Percentiles rank a stretch among this genome's conserved stretches.
Conservation (phyloP, 2,797 vertebrate genomes). For the Macropodus opercularis region DNA sequence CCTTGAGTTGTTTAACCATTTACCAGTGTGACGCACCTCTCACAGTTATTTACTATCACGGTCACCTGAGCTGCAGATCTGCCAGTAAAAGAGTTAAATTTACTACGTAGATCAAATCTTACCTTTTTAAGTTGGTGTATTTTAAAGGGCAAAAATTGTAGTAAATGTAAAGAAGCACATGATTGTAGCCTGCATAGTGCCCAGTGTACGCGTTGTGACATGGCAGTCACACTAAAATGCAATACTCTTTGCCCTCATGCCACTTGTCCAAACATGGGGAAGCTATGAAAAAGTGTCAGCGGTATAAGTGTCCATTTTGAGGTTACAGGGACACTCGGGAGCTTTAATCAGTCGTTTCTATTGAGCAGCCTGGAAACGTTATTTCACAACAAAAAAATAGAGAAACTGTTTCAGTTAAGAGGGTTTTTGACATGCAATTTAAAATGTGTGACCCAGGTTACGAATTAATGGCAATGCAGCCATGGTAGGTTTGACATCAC, state of each 20-base stretch:
- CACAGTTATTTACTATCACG: neutral
- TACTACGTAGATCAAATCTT: neutral
- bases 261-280: neutral
- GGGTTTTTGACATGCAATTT: neutral
- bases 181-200: slow-evolving; percentile 26
- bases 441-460: slow-evolving; percentile 21
- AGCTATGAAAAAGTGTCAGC: neutral
- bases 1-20: slow-evolving; percentile 45
- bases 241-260: neutral
- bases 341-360: slow-evolving; percentile 29
- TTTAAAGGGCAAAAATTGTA: slow-evolving; percentile 13
- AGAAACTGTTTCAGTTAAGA: slow-evolving; percentile 27
- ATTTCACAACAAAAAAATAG: slow-evolving; percentile 10
- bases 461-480: neutral
- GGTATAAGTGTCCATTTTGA: neutral
- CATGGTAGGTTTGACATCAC: slow-evolving; percentile 10
- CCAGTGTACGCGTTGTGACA: slow-evolving; percentile 12
- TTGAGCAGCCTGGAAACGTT: neutral
- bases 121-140: slow-evolving; percentile 8
- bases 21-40: neutral
- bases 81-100: neutral
- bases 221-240: neutral
- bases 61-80: neutral
- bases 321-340: slow-evolving; percentile 4
- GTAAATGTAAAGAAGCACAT: slow-evolving; percentile 15